These are phyloP conservation scores for Scaptomyza graminum DNA, from an alignment of 1,140 invertebrate species.

Conservation along the genomic window DNA sequence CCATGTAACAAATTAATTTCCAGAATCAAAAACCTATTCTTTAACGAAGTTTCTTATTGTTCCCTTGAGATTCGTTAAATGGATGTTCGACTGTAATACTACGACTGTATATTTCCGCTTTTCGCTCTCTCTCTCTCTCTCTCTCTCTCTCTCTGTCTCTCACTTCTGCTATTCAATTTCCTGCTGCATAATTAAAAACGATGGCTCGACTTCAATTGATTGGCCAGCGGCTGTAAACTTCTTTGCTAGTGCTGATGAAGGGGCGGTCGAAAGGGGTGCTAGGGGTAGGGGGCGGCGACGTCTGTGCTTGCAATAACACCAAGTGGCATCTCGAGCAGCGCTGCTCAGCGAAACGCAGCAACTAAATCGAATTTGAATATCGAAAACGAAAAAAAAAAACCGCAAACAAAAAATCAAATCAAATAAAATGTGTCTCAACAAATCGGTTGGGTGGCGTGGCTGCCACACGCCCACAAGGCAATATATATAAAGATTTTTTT, in stretches of 20 bases:
- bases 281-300: too few relatives aligned
- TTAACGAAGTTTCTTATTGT: too few relatives aligned
- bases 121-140: too few relatives aligned
- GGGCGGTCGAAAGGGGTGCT: neutral
- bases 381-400: too few relatives aligned
- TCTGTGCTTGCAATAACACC: constrained; percentile 11
- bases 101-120: neutral
- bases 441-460: neutral
- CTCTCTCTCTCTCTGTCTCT: neutral
- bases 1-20: too few relatives aligned
- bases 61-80: too few relatives aligned
- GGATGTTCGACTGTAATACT: neutral
- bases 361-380: constrained; percentile 62
- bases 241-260: too few relatives aligned
- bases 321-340: constrained; percentile 47
- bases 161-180: neutral
- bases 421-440: constrained; percentile 29
- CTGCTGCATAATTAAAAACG: constrained; percentile 45
- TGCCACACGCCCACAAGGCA: neutral
- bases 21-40: too few relatives aligned
- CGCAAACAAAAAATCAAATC: constrained; percentile 33
- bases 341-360: constrained; percentile 44
- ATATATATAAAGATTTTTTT: neutral
- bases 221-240: constrained; percentile 32
- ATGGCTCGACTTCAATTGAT: constrained; percentile 39